Evolutionary conservation across 92 coral and sea anemone genomes (phyloP), one percentile per base, ranked within the genome.

Genomic region (Micromussa lordhowensis): DNA sequence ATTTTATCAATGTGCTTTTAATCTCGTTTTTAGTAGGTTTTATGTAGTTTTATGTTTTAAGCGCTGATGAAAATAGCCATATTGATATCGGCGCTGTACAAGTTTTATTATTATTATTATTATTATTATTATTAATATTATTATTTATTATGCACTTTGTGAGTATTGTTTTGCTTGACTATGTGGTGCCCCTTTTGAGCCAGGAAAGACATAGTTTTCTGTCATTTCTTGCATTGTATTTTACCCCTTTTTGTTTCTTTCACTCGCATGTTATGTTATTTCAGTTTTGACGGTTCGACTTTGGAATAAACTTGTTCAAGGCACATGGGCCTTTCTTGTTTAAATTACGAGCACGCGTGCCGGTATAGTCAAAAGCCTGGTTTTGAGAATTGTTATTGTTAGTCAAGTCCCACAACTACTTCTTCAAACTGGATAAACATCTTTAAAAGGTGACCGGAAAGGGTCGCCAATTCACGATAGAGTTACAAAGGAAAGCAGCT

Each of bases 371-470:
- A 34, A 77, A 77, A 55, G 61, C 81, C 32, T 77, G 81, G 81
- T 77, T 77, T 31, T 36, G 53, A 76, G 81, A 29, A 66, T 24
- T 53, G 81, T 77, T 51, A 17, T 57, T 57, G 63, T 44, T 44
- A 77, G 61, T 44, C 81, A 44, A 54, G 32, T 24, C 30, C 32
- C 63, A 51, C 22, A 40, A 49, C 57, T 31, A 77, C 61, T 77
- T 10, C 30, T 48, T 16, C 30, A 48, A 44, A 36, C 55, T 54
- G 76, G 72, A 29, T 58, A 26, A 63, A 58, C 86, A 77, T 51
- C 61, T 80, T 68, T 82, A 77, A 66, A 71, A 70, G 54, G 29
- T 81, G 68, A 88, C 86, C 24, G 85, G 81, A 54, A 88, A 81
- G 34, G 91, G 91, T 19, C 68, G 53, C 36, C 80, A 88, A 14